Conservation (phyloP, 2,888 invertebrate species). For the Lutraria lutraria region DNA sequence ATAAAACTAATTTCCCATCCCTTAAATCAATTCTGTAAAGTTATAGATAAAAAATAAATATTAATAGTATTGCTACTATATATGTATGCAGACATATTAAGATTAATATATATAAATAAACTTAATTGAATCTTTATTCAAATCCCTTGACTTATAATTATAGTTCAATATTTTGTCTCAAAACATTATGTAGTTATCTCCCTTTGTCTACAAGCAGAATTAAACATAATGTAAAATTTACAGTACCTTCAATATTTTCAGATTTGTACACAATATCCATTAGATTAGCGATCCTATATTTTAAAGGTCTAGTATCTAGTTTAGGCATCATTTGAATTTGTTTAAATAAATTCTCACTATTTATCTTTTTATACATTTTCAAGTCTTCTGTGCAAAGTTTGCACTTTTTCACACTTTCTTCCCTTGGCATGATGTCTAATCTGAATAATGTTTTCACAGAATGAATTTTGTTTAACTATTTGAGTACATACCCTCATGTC, state of each 20-base stretch:
- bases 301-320: slow-evolving; percentile 8
- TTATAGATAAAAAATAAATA: too few relatives aligned
- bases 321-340: slow-evolving; percentile 43
- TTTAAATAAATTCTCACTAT: slow-evolving; percentile 31
- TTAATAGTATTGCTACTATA: too few relatives aligned
- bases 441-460: slow-evolving; percentile 1
- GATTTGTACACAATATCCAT: slow-evolving; percentile 31
- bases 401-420: slow-evolving; percentile 14
- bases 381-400: background rate
- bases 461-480: slow-evolving; percentile 20
- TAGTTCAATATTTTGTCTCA: too few relatives aligned
- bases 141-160: too few relatives aligned
- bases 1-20: too few relatives aligned
- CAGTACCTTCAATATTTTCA: slow-evolving; percentile 31
- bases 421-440: background rate
- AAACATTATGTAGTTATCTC: background rate
- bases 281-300: slow-evolving; percentile 38
- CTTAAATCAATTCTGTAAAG: too few relatives aligned
- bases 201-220: background rate
- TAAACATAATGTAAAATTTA: background rate
- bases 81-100: too few relatives aligned
- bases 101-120: too few relatives aligned
- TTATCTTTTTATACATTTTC: slow-evolving; percentile 28
- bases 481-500: slow-evolving; percentile 22
- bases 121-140: too few relatives aligned